Evolutionary conservation across 2,888 invertebrate genomes (phyloP).

Genomic region (Catocala sponsa): DNA sequence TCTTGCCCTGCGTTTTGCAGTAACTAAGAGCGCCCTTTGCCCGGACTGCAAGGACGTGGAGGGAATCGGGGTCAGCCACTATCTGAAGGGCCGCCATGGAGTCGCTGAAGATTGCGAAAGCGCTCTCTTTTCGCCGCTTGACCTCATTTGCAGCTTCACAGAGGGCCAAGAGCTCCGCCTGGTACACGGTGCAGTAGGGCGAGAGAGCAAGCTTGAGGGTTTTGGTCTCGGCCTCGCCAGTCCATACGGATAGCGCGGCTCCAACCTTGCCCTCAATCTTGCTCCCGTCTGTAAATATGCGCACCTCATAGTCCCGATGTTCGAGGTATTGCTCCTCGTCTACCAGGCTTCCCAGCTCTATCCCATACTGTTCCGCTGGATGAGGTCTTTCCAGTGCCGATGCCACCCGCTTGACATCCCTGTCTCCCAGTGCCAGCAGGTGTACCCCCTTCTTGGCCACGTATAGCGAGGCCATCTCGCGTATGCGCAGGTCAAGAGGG

Average conservation of each 20-base stretch:
- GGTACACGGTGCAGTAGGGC: slow-evolving; percentile 17
- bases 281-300: too few relatives aligned
- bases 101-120: background rate
- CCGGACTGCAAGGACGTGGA: too few relatives aligned
- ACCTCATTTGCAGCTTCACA: background rate
- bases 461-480: too few relatives aligned
- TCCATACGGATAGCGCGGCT: background rate
- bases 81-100: slow-evolving; percentile 19
- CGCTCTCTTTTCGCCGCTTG: background rate
- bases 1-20: too few relatives aligned
- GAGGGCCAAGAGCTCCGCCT: slow-evolving; percentile 22
- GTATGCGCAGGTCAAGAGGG: too few relatives aligned
- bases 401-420: slow-evolving; percentile 7
- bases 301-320: too few relatives aligned
- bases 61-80: too few relatives aligned
- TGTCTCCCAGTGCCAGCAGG: background rate
- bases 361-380: slow-evolving; percentile 11
- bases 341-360: slow-evolving; percentile 15
- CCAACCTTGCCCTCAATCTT: too few relatives aligned
- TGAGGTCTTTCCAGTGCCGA: background rate
- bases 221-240: background rate
- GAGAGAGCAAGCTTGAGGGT: slow-evolving; percentile 6
- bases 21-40: too few relatives aligned
- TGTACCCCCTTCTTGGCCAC: too few relatives aligned
- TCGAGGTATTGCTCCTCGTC: background rate